Evolutionary conservation across 2,113 vertebrate species (phyloP), one percentile per base, ranked within the genome.

Genomic region (Cygnus buccinator): DNA sequence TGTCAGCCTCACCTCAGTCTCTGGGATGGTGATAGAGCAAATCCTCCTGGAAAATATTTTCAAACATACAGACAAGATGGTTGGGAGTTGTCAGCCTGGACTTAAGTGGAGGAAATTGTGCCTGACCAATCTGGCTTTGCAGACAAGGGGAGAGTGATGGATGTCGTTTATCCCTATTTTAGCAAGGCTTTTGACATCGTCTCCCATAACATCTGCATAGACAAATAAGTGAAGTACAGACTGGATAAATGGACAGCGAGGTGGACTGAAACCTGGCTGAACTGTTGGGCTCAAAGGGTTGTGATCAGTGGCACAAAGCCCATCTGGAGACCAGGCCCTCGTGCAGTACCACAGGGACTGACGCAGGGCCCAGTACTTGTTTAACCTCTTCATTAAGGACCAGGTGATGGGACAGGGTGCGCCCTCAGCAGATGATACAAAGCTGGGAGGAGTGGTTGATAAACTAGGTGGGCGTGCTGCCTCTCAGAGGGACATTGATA

Each of bases 81-180:
- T 50, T 63, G 82, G 37, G 58, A 80, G 44, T 41, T 76, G 37
- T 73, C 25, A 71, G 5, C 2, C 4, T 29, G 26, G 35, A 46
- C 43, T 31, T 65, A 66, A 57, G 50, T 1, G 1, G 25, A 37
- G 29, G 9, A 81, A 90, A 19, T 18, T 33, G 31, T 13, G 4
- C 11, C n/a, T 68, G 26, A 55, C 28, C 23, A 41, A 44, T 50
- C 10, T 76, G 46, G 41, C n/a, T 71, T 84, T 82, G 50, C 3
- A 0, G 18, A 35, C 67, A 21, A 62, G 28, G n/a, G 43, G 21
- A 68, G 35, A 43, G 7, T 4, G 4, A 7, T 18, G 9, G 10
- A 9, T 44, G 25, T 59, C 72, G 10, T 65, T 75, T 62, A 28
- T 68, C 13, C 67, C 62, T 28, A 66, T 37, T 83, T 65, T 18